These are phyloP conservation scores for Nephrotoma flavescens DNA, from an alignment of 2,888 invertebrate species.

Conservation along the genomic window DNA sequence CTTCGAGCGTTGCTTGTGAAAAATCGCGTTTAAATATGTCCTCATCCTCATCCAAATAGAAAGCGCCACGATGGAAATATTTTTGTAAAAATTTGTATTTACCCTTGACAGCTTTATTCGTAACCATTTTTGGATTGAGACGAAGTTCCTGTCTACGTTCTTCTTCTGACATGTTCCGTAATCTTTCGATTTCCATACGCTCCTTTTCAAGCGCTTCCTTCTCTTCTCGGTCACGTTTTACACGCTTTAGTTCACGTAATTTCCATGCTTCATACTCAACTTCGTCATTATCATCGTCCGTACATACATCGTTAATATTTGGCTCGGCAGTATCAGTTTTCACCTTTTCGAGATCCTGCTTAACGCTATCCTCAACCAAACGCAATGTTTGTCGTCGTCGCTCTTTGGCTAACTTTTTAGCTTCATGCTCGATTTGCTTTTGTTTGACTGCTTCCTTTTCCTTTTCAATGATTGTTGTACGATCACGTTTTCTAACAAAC, in stretches of 20 bases:
- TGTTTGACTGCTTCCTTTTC: conserved; percentile 76
- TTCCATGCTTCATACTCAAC: conserved; percentile 98
- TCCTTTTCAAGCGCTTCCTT: conserved; percentile 82
- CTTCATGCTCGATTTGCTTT: conserved; percentile 71
- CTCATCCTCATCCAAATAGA: conserved; percentile 90
- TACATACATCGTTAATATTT: conserved; percentile 71
- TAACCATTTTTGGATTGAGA: conserved; percentile 79
- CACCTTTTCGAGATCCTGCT: conserved; percentile 57
- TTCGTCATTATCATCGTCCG: conserved; percentile 92
- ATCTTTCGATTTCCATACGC: conserved; percentile 70
- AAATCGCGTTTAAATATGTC: conserved; percentile 85
- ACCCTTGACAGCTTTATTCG: conserved; percentile 90
- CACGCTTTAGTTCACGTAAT: conserved; percentile 83
- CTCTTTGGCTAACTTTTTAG: conserved; percentile 76
- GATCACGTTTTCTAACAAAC: conserved; percentile 82
- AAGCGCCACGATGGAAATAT: conserved; percentile 98
- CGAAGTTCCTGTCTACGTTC: conserved; percentile 80
- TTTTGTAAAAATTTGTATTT: conserved; percentile 99
- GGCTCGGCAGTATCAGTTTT: conserved; percentile 58
- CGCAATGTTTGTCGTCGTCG: conserved; percentile 73
- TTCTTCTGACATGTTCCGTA: conserved; percentile 92
- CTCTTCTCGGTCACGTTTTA: conserved; percentile 93
- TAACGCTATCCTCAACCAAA: conserved; percentile 77
- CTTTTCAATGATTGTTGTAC: conserved; percentile 89
- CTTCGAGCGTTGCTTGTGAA: conserved; percentile 90